Conservation (phyloP, 2,888 invertebrate genomes). For the Salpingus planirostris region DNA sequence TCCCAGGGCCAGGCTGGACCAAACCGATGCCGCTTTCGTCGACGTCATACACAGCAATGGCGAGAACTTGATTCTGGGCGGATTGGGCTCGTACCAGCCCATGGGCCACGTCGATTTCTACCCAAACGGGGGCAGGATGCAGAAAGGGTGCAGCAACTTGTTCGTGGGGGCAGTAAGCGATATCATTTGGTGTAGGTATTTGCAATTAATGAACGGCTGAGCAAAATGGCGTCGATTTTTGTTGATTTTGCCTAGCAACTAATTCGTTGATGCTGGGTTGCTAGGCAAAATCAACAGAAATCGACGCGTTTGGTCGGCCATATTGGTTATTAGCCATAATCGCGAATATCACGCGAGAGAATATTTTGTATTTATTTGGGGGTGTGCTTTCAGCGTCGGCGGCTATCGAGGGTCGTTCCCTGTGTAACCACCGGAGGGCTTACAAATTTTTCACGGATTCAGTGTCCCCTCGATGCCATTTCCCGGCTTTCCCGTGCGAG, state of each 20-base stretch:
- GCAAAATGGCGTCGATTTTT: not conserved
- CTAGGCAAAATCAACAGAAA: too few species aligned
- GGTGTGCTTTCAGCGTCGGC: slow-evolving; percentile 59
- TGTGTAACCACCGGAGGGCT: slow-evolving; percentile 89
- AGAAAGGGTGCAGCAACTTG: slow-evolving; percentile 85
- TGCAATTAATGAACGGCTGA: slow-evolving; percentile 1
- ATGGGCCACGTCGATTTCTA: slow-evolving; percentile 90
- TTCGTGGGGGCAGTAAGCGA: slow-evolving; percentile 88
- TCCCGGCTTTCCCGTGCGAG: slow-evolving; percentile 83
- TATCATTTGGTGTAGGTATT: slow-evolving; percentile 77
- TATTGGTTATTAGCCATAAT: too few species aligned
- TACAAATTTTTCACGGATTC: slow-evolving; percentile 94
- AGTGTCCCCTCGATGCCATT: slow-evolving; percentile 82
- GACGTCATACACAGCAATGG: slow-evolving; percentile 93
- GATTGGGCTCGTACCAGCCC: slow-evolving; percentile 75
- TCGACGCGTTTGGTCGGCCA: too few species aligned
- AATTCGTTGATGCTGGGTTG: not conserved
- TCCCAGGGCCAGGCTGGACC: slow-evolving; percentile 72
- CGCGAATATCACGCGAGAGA: too few species aligned
- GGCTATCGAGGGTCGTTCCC: slow-evolving; percentile 73
- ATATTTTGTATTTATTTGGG: too few species aligned
- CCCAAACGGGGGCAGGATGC: slow-evolving; percentile 86
- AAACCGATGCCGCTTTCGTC: slow-evolving; percentile 77
- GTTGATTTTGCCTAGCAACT: too few species aligned
- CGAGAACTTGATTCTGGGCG: slow-evolving; percentile 83